Base-by-base conservation (phyloP, 2,797 vertebrate genomes). In the Cossypha dichroa region DNA sequence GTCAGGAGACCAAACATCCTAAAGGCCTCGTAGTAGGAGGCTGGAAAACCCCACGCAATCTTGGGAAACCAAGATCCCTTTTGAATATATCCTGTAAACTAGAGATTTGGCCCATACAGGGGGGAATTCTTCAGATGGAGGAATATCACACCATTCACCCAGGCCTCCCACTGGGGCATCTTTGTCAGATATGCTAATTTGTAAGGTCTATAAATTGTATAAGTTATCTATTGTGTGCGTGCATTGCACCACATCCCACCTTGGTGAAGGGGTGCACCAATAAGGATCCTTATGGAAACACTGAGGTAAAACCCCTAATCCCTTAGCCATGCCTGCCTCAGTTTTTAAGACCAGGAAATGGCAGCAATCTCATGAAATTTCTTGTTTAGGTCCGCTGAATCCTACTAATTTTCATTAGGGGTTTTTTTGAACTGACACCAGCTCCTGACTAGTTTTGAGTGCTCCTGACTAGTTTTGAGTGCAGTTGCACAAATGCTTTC, bases 231-330 rank as follows among this genome's bases (percentile, higher is more conserved):
- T 29, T 3, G 1, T 23, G 26, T 11, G 8, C 11, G 13, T 19
- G 26, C 48, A 19, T 25, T 12, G 20, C 0, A 0, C 6, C 1
- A 0, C 16, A 13, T 64, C 13, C 26, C 26, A 15, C 16, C 19
- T 34, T 6, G 38, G 20, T 0, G 0, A 52, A 77, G n/a, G 19
- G 20, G 7, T 11, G 13, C 5, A 29, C 26, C 9, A 21, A 11
- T 29, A 29, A 76, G 20, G 25, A 34, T 45, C 20, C 9, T 77
- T 54, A 18, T 20, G 31, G 17, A 64, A 64, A 45, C 20, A 36
- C 21, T 15, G 22, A 31, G 38, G 25, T 63, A 45, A 54, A 77
- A 12, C 2, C 26, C 8, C 6, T 36, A 25, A 54, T 64, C 26
- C 59, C 26, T 15, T 34, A 34, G 34, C 15, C 2, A 1, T 34